phyloP scores from a whole-genome alignment of 2,797 vertebrate species.

The Danio jaintianensis region DNA sequence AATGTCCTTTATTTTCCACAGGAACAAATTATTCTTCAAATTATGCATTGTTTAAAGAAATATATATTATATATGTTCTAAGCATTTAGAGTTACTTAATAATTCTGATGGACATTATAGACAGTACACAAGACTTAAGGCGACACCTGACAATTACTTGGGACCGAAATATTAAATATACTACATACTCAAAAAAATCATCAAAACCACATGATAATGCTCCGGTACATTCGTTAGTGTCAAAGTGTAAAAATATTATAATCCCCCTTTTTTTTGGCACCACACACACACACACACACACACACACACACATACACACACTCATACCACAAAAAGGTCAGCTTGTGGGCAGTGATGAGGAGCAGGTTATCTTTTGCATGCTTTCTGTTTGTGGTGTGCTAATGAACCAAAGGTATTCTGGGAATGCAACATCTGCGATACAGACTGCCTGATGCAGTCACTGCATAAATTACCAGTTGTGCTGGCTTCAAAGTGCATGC shows the following conservation, averaged over 20 bases:
- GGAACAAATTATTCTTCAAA: neutral
- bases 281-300: slow-evolving; percentile 4
- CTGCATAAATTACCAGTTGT: slow-evolving; percentile 58
- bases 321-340: slow-evolving; percentile 58
- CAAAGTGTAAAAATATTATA: neutral
- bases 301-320: neutral
- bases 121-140: neutral
- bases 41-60: neutral
- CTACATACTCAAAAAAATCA: neutral
- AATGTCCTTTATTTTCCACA: neutral
- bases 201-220: neutral
- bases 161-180: neutral
- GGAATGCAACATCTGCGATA: slow-evolving; percentile 67
- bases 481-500: slow-evolving; percentile 6
- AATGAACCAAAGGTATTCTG: slow-evolving; percentile 50
- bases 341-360: slow-evolving; percentile 58
- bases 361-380: slow-evolving; percentile 49
- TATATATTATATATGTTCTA: neutral
- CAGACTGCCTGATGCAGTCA: slow-evolving; percentile 58
- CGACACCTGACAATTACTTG: too few species aligned
- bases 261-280: neutral
- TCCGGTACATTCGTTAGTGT: neutral
- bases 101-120: neutral
- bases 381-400: slow-evolving; percentile 50
- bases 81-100: neutral